Conservation (phyloP, 1,140 invertebrate species). For the Drosophila nannoptera region DNA sequence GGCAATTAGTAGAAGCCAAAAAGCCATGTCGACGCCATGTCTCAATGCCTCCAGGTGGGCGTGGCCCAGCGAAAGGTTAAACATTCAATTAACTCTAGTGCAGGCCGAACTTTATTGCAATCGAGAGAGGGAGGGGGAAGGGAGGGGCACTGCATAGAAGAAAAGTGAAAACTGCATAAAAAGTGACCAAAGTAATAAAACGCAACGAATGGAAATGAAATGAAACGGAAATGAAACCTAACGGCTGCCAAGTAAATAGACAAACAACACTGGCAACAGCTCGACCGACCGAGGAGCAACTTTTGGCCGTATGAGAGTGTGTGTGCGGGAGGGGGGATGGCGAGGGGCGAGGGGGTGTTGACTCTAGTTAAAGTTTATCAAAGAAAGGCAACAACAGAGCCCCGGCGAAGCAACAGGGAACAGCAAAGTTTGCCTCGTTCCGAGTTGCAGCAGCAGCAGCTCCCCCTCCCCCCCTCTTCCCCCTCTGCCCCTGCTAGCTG, state of each 20-base stretch:
- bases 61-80: constrained; percentile 54
- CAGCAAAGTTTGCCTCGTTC: constrained; percentile 33
- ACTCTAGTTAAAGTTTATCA: constrained; percentile 74
- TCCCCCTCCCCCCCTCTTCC: background rate
- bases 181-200: constrained; percentile 76
- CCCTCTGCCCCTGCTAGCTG: constrained; percentile 5
- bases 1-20: constrained; percentile 64
- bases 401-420: constrained; percentile 1
- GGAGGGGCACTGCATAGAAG: constrained; percentile 1
- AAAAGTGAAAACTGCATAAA: constrained; percentile 51
- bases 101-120: constrained; percentile 19
- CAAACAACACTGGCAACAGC: constrained; percentile 56
- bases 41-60: constrained; percentile 41
- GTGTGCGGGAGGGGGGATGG: no score
- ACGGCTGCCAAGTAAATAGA: constrained; percentile 73
- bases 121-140: background rate
- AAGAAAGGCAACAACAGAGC: constrained; percentile 21
- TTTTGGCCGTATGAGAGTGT: constrained; percentile 39
- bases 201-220: constrained; percentile 64
- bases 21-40: constrained; percentile 33
- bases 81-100: constrained; percentile 69
- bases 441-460: background rate
- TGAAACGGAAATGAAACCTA: constrained; percentile 77
- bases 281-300: constrained; percentile 38
- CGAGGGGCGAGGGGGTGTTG: constrained; percentile 53